Evolutionary conservation across 2,888 invertebrate genomes (phyloP).

Genomic region (Tuta absoluta): DNA sequence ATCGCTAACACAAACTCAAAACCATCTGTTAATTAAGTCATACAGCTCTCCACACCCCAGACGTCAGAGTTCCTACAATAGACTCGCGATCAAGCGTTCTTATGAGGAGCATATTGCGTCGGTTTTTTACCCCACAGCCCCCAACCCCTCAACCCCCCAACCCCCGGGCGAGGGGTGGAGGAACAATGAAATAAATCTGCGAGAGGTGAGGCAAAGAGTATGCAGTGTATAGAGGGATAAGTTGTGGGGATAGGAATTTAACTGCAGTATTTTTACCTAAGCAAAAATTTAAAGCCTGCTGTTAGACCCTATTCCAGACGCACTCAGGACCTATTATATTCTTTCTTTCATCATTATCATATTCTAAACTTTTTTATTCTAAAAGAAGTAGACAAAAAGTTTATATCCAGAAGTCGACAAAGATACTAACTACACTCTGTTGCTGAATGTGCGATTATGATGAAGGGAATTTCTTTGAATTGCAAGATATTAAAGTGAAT

Average conservation of each 20-base stretch:
- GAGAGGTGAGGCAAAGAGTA: constrained; percentile 33
- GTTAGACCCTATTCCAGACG: too few species aligned
- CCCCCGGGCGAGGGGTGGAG: constrained; percentile 36
- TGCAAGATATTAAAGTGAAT: too few species aligned
- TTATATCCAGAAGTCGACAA: too few species aligned
- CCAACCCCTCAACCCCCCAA: constrained; percentile 35
- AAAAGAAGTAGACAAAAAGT: too few species aligned
- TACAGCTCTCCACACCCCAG: not conserved
- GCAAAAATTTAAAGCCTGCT: too few species aligned
- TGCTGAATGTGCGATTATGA: too few species aligned
- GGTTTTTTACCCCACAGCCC: constrained; percentile 47
- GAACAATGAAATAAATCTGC: constrained; percentile 57
- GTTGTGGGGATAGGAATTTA: not conserved
- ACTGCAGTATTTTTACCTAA: not conserved
- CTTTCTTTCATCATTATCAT: too few species aligned
- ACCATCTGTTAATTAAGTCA: constrained; percentile 16
- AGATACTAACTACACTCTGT: too few species aligned
- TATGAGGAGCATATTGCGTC: constrained; percentile 60
- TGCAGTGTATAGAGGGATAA: not conserved
- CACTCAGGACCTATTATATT: too few species aligned
- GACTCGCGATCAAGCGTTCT: constrained; percentile 32
- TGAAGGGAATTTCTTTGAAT: too few species aligned
- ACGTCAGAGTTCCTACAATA: constrained; percentile 30
- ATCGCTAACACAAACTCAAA: not conserved
- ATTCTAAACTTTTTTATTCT: too few species aligned